phyloP scores from a whole-genome alignment of 2,113 vertebrate genomes.

The Penelope pileata region DNA sequence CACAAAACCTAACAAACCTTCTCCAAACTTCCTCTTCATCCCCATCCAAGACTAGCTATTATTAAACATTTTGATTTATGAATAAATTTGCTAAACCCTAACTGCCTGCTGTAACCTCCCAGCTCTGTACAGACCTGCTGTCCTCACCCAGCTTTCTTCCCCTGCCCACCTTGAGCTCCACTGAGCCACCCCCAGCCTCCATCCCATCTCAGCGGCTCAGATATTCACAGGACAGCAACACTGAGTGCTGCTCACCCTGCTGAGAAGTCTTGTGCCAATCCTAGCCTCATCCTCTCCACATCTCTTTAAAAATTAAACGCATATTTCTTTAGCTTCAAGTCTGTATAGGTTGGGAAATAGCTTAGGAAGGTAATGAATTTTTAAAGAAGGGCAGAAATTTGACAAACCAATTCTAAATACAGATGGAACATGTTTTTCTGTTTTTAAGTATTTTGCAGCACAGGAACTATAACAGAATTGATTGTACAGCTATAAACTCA shows the following conservation, averaged over 20 bases:
- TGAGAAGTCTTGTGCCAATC: not conserved
- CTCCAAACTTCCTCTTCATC: not conserved
- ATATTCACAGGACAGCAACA: not conserved
- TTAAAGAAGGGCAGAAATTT: not conserved
- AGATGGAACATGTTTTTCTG: not conserved
- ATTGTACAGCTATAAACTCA: not conserved
- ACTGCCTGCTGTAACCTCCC: not conserved
- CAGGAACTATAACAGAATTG: not conserved
- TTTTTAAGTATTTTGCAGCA: not conserved
- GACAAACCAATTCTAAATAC: not conserved
- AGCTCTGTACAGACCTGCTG: not conserved
- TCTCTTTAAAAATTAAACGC: conserved; percentile 2
- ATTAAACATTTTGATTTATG: not conserved
- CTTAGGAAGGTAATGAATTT: conserved; percentile 3
- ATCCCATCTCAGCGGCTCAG: not conserved
- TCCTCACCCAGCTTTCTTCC: not conserved
- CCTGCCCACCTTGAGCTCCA: rapidly evolving
- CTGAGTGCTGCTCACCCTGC: not conserved
- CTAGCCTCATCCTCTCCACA: not conserved
- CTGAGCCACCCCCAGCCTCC: not conserved
- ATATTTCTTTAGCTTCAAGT: not conserved
- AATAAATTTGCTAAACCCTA: not conserved
- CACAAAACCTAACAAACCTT: not conserved
- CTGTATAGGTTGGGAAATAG: not conserved
- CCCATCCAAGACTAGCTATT: not conserved